These are phyloP conservation scores for Oikopleura vanhoeffeni DNA, from an alignment of 23 tunicate species.

Conservation along the genomic window DNA sequence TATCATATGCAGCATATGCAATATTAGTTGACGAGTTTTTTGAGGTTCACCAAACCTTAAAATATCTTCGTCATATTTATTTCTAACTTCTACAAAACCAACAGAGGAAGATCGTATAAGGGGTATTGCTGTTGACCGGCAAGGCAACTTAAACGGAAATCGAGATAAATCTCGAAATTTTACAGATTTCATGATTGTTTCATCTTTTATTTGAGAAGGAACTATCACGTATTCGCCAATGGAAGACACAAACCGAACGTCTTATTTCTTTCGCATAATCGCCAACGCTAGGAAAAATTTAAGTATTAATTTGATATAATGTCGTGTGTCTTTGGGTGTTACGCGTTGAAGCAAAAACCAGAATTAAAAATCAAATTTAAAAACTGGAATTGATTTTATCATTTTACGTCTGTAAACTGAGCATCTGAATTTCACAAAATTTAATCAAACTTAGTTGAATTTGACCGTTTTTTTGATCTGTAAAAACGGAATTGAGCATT, in stretches of 20 bases:
- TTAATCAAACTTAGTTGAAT: no score
- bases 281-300: constrained; percentile 64
- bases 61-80: not conserved
- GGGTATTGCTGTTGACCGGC: not conserved
- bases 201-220: constrained; percentile 38
- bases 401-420: no score
- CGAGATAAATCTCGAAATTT: constrained; percentile 68
- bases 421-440: no score
- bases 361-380: no score
- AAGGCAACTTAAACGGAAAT: constrained; percentile 57
- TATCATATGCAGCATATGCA: no score
- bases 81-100: not conserved
- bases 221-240: constrained; percentile 43
- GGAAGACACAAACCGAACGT: constrained; percentile 33
- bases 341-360: not conserved
- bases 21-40: no score
- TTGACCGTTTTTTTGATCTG: no score
- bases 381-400: not conserved
- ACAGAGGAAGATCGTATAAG: not conserved
- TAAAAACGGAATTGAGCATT: no score
- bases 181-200: constrained; percentile 37
- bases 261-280: constrained; percentile 42
- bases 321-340: no score
- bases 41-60: no score
- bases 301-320: no score